Percentiles rank a stretch among this genome's conserved stretches.
Evolutionary conservation across 2,888 invertebrate species (phyloP).

Genomic region (Machimus atricapillus): DNA sequence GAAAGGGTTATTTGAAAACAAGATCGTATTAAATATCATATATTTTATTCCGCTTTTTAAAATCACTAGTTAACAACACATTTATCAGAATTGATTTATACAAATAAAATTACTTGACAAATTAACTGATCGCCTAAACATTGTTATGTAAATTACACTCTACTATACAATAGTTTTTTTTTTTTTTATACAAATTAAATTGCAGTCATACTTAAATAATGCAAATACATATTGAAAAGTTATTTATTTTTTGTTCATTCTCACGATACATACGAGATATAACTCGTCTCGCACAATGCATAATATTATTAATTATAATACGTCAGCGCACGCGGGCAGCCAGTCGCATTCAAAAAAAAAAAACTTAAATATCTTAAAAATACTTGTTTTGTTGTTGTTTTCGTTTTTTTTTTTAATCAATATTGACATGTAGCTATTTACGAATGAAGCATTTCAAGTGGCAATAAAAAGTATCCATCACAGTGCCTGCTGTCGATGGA

Average conservation of each 20-base stretch:
- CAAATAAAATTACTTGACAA: constrained; percentile 27
- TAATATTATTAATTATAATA: background rate
- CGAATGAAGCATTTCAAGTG: background rate
- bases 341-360: background rate
- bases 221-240: background rate
- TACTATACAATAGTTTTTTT: constrained; percentile 3
- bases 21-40: constrained; percentile 11
- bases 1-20: background rate
- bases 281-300: background rate
- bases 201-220: constrained; percentile 14
- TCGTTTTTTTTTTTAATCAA: background rate
- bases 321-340: background rate
- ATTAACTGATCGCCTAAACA: constrained; percentile 9
- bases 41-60: constrained; percentile 20
- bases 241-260: background rate
- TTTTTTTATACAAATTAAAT: background rate
- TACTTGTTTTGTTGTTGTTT: background rate
- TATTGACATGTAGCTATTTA: constrained; percentile 13
- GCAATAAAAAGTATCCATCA: background rate
- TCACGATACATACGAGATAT: background rate
- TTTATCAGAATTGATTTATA: constrained; percentile 25
- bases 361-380: background rate
- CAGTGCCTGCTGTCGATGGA: constrained; percentile 27
- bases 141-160: background rate
- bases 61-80: constrained; percentile 19